Evolutionary conservation across 2,888 invertebrate species (phyloP).

Genomic region (Ectropis crepuscularia): DNA sequence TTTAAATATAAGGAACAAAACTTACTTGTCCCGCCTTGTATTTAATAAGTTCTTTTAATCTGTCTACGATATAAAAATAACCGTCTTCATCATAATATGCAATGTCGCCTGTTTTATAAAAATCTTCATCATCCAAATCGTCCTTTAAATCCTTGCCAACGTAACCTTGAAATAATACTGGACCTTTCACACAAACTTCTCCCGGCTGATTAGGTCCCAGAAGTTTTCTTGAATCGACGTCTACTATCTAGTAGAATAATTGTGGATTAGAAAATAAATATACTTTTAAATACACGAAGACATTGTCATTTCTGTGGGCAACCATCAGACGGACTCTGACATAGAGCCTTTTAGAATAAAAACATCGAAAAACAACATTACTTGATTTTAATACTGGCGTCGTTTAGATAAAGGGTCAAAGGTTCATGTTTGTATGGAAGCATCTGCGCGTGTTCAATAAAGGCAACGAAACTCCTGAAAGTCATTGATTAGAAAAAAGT

Average conservation of each 20-base stretch:
- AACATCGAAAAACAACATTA: too few species aligned
- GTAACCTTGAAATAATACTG: conserved; percentile 64
- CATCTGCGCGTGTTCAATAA: too few species aligned
- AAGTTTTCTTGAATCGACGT: conserved; percentile 59
- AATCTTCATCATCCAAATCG: conserved; percentile 64
- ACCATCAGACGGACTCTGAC: too few species aligned
- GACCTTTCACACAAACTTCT: conserved; percentile 66
- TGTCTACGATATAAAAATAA: conserved; percentile 66
- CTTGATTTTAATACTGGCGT: too few species aligned
- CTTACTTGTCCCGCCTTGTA: conserved; percentile 70
- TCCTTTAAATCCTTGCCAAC: conserved; percentile 57
- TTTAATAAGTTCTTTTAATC: conserved; percentile 72
- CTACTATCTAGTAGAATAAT: conserved; percentile 55
- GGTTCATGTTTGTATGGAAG: too few species aligned
- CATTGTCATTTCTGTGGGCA: too few species aligned
- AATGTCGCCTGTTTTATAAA: conserved; percentile 68
- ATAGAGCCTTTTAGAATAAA: too few species aligned
- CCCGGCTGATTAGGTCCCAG: conserved; percentile 64
- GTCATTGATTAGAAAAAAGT: too few species aligned
- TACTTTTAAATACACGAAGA: too few species aligned
- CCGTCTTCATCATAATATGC: conserved; percentile 70
- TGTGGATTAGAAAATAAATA: too few species aligned
- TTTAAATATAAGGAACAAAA: conserved; percentile 7
- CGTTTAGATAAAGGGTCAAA: too few species aligned
- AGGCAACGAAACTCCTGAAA: too few species aligned